Conservation (phyloP, 2,888 invertebrate species). For the Andrena haemorrhoa region DNA sequence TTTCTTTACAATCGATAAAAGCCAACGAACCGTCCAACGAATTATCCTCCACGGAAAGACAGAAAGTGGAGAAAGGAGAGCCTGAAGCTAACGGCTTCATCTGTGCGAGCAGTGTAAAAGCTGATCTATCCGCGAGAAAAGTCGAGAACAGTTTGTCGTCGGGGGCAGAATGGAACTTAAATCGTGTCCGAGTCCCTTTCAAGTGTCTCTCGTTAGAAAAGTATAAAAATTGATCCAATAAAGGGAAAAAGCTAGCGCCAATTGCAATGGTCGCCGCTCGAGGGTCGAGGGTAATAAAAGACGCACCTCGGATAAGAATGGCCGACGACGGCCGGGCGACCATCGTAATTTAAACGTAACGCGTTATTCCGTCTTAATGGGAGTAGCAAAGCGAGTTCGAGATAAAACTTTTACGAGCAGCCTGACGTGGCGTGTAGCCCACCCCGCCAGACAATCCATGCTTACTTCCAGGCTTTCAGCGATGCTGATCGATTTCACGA, state of each 20-base stretch:
- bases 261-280: constrained; percentile 12
- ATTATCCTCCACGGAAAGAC: constrained; percentile 12
- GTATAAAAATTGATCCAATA: constrained; percentile 29
- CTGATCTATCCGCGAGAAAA: not conserved
- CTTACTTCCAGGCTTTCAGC: constrained; percentile 23
- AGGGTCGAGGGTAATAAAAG: constrained; percentile 36
- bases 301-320: constrained; percentile 34
- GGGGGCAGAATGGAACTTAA: constrained; percentile 3
- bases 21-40: not conserved
- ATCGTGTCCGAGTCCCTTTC: constrained; percentile 13
- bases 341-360: constrained; percentile 73
- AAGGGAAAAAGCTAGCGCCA: constrained; percentile 22
- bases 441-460: constrained; percentile 25
- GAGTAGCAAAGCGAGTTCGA: constrained; percentile 36
- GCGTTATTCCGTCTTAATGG: constrained; percentile 69
- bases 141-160: constrained; percentile 1
- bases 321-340: constrained; percentile 23
- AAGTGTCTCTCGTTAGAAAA: constrained; percentile 30
- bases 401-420: constrained; percentile 71
- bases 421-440: constrained; percentile 30
- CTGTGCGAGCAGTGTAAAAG: not conserved
- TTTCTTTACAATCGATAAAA: not conserved
- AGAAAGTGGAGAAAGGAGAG: not conserved
- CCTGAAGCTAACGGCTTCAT: not conserved
- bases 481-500: constrained; percentile 32